Evolutionary conservation across 2,888 invertebrate genomes (phyloP).

Genomic region (Troides oblongomaculatus): DNA sequence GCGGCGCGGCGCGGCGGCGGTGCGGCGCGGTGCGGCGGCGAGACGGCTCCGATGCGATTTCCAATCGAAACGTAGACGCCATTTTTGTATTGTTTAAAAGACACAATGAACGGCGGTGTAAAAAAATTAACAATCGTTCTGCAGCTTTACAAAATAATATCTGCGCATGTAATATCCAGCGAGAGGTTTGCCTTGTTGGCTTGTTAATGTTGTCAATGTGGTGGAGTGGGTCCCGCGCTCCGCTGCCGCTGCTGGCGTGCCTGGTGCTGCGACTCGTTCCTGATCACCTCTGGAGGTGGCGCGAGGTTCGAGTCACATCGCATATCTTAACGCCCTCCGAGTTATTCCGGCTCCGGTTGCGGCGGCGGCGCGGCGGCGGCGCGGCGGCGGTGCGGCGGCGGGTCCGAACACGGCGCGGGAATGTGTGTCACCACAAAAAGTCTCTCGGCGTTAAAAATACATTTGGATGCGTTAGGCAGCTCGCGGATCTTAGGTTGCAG

Average conservation of each 20-base stretch:
- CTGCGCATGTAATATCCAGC: slow-evolving; percentile 70
- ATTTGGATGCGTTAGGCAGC: slow-evolving; percentile 29
- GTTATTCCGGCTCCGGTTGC: too few species aligned
- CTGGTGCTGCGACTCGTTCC: too few species aligned
- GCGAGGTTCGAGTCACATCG: too few species aligned
- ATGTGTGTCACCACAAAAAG: too few species aligned
- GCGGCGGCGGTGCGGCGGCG: too few species aligned
- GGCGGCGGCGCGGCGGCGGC: too few species aligned
- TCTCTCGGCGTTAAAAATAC: too few species aligned
- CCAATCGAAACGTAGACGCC: slow-evolving; percentile 26
- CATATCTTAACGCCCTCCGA: too few species aligned
- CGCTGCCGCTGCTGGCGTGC: slow-evolving; percentile 31
- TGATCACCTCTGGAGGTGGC: too few species aligned
- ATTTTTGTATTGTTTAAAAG: slow-evolving; percentile 14
- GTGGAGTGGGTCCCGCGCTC: slow-evolving; percentile 74
- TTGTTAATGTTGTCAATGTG: slow-evolving; percentile 48
- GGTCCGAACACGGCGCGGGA: too few species aligned
- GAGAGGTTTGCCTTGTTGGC: slow-evolving; percentile 68
- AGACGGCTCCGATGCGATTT: slow-evolving; percentile 13
- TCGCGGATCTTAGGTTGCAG: too few species aligned
- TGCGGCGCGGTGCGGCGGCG: background rate
- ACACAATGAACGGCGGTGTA: slow-evolving; percentile 29
- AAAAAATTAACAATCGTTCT: slow-evolving; percentile 9
- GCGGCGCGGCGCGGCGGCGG: too few species aligned
- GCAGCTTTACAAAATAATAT: slow-evolving; percentile 43